phyloP scores from a whole-genome alignment of 2,797 vertebrate species.

The Leptatherina wallacei region DNA sequence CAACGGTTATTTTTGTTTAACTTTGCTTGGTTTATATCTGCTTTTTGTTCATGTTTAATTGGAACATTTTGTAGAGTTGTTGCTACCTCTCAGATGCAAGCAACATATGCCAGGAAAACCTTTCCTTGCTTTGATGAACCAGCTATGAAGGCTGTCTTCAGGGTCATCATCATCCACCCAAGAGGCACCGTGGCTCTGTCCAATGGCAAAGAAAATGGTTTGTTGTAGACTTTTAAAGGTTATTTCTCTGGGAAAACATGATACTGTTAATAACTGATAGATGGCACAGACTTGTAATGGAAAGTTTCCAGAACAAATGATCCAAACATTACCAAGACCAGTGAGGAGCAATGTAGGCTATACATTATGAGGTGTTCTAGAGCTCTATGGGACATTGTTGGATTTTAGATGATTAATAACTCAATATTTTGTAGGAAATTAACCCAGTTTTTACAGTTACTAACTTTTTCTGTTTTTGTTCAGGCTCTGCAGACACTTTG shows the following conservation, averaged over 20 bases:
- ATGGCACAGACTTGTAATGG: not conserved
- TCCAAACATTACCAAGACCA: not conserved
- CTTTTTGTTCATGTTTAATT: slow-evolving; percentile 34
- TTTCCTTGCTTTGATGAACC: slow-evolving; percentile 98
- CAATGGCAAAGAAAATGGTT: slow-evolving; percentile 86
- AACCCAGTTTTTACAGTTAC: not conserved
- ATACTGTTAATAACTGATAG: not conserved
- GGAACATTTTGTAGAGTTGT: slow-evolving; percentile 83
- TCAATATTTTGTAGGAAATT: slow-evolving; percentile 6
- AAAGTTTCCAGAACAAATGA: not conserved
- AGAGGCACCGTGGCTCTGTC: slow-evolving; percentile 80
- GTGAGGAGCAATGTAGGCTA: not conserved
- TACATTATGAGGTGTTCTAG: not conserved
- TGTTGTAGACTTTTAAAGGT: slow-evolving; percentile 39
- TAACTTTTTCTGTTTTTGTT: slow-evolving; percentile 18
- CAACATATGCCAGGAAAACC: slow-evolving; percentile 88
- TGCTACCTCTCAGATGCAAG: slow-evolving; percentile 95
- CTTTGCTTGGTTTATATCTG: not conserved
- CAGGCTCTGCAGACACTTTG: slow-evolving; percentile 34
- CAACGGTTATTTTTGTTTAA: not conserved
- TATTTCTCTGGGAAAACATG: not conserved
- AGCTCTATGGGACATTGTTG: not conserved
- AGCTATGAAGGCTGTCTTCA: slow-evolving; percentile 92
- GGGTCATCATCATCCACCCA: slow-evolving; percentile 84
- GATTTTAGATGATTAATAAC: slow-evolving; percentile 29